Evolutionary conservation across 2,113 vertebrate genomes (phyloP), one percentile per base, ranked within the genome.

Genomic region (Cyprinus carpio): DNA sequence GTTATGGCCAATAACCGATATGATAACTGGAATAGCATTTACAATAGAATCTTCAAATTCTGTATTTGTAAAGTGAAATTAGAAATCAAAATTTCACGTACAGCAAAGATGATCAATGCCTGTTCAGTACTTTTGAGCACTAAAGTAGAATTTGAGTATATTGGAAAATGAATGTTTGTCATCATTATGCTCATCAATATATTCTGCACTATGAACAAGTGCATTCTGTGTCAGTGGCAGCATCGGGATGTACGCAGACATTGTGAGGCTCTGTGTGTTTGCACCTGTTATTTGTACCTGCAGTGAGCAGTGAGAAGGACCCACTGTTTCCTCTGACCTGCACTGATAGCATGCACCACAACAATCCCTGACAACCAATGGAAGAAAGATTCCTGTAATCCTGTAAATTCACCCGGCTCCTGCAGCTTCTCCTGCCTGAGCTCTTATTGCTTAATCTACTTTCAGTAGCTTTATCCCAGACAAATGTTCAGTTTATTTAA

Each of bases 271-370:
- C 31, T 23, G 29, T 62, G 54, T 58, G 56, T 46, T 40, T 80
- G 16, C 77, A 62, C 23, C 77, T 27, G 58, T 64, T 64, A 80
- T 62, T 64, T 64, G 56, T 15, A 37, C 85, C 34, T 23, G 80
- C 2, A 15, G 49, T 64, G 54, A 80, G 64, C 88, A 86, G 85
- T 91, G 88, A 88, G 85, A 51, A 84, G 74, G 88, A 91, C 89
- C 92, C 88, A 86, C 89, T 40, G 65, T 31, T 65, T 83, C 67
- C 87, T 82, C 88, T 85, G 67, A 83, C 10, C 76, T 85, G 87
- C 49, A 72, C 87, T 10, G 89, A 91, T 91, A 91, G 91, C 87
- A 81, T 84, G 84, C 86, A 56, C 85, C 40, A 89, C 78, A 88
- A 85, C 88, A 87, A 34, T 67, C 77, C 75, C 85, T 43, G 84